phyloP scores from a whole-genome alignment of 2,113 vertebrate genomes.

The Triplophysa siluroides region DNA sequence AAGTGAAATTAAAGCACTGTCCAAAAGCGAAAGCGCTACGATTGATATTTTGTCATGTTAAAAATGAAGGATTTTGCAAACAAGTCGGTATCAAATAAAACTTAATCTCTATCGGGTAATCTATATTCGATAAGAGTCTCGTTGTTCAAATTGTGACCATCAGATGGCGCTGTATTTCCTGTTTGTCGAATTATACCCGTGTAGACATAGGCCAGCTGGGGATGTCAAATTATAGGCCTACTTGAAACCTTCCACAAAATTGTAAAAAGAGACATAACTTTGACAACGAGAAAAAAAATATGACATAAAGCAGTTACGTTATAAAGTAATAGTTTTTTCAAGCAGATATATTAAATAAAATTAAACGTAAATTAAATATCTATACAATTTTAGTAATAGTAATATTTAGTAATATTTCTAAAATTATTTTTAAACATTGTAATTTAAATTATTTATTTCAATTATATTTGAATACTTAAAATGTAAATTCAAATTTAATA shows the following conservation, averaged over 20 bases:
- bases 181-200: not conserved
- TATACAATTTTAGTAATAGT: too few species aligned
- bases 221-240: not conserved
- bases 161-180: constrained; percentile 70
- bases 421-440: too few species aligned
- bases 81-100: not conserved
- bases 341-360: too few species aligned
- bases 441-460: too few species aligned
- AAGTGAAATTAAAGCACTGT: not conserved
- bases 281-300: too few species aligned
- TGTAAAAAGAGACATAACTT: not conserved
- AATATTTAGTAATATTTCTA: too few species aligned
- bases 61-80: not conserved
- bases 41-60: not conserved
- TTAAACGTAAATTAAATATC: too few species aligned
- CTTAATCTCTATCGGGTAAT: too few species aligned
- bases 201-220: not conserved
- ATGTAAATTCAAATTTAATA: too few species aligned
- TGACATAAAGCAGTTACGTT: too few species aligned
- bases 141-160: constrained; percentile 50
- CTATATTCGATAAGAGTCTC: not conserved
- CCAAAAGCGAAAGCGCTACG: too few species aligned
- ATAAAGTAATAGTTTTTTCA: not conserved
- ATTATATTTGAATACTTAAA: too few species aligned
- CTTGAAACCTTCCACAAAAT: not conserved